Percentiles rank a stretch among this genome's conserved stretches.
phyloP scores from a whole-genome alignment of 2,113 vertebrate genomes.

The Paraplagusia blochii region DNA sequence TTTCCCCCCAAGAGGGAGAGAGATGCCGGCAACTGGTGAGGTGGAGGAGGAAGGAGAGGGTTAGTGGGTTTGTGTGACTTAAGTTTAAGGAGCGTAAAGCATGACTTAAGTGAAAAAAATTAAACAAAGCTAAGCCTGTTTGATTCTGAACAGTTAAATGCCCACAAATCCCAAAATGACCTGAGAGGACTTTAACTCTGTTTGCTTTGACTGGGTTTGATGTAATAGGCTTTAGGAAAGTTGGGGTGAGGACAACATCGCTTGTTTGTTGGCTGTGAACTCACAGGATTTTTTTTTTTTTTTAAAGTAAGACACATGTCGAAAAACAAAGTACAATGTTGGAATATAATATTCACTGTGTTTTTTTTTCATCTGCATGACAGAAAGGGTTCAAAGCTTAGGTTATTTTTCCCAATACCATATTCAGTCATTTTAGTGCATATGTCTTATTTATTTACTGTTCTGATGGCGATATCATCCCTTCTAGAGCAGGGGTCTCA shows the following conservation, averaged over 20 bases:
- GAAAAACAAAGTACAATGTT: too few relatives aligned
- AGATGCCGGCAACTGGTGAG: slow-evolving; percentile 17
- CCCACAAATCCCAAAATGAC: slow-evolving; percentile 28
- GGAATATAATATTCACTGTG: too few relatives aligned
- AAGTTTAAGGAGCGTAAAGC: slow-evolving; percentile 47
- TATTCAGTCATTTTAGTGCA: too few relatives aligned
- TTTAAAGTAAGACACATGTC: too few relatives aligned
- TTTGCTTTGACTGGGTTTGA: neutral
- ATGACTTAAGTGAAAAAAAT: slow-evolving; percentile 43
- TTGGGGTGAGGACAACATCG: slow-evolving; percentile 6
- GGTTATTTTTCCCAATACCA: too few relatives aligned
- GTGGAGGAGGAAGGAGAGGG: slow-evolving; percentile 23
- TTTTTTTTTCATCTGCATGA: too few relatives aligned
- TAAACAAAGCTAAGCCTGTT: slow-evolving; percentile 52
- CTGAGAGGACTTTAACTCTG: slow-evolving; percentile 27
- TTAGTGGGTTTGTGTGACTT: slow-evolving; percentile 17
- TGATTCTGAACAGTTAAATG: slow-evolving; percentile 26
- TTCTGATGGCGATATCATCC: too few relatives aligned
- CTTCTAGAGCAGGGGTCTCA: too few relatives aligned
- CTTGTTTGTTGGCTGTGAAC: slow-evolving; percentile 8
- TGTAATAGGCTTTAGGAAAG: slow-evolving; percentile 7
- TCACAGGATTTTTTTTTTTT: neutral
- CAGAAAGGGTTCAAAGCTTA: too few relatives aligned
- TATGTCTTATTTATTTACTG: too few relatives aligned
- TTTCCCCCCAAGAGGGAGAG: slow-evolving; percentile 20